Evolutionary conservation across 2,113 vertebrate genomes (phyloP).

Genomic region (Uria aalge): DNA sequence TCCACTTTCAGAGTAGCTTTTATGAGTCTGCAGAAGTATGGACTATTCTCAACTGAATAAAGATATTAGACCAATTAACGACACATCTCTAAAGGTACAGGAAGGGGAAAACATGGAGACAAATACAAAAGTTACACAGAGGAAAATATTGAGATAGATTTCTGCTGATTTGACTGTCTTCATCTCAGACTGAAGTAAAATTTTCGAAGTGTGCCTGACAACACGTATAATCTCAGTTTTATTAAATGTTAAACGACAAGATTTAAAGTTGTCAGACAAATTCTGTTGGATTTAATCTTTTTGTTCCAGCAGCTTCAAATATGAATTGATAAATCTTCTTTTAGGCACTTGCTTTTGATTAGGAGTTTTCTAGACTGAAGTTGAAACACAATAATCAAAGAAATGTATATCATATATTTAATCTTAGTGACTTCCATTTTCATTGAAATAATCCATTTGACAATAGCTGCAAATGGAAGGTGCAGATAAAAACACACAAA

Average conservation of each 20-base stretch:
- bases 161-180: background rate
- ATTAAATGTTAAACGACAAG: background rate
- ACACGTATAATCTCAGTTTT: background rate
- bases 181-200: background rate
- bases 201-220: background rate
- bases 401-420: background rate
- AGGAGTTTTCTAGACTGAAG: background rate
- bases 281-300: background rate
- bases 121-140: background rate
- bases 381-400: background rate
- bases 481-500: background rate
- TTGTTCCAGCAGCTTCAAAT: background rate
- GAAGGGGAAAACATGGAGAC: background rate
- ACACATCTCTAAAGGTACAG: background rate
- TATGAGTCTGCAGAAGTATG: background rate
- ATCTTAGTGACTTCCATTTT: background rate
- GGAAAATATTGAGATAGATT: background rate
- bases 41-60: background rate
- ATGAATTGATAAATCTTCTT: background rate
- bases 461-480: background rate
- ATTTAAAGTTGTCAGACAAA: background rate
- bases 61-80: background rate
- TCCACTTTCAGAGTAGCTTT: background rate
- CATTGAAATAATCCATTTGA: background rate
- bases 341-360: background rate